Evolutionary conservation across 2,797 vertebrate genomes (phyloP).

Genomic region (Pipistrellus pygmaeus): DNA sequence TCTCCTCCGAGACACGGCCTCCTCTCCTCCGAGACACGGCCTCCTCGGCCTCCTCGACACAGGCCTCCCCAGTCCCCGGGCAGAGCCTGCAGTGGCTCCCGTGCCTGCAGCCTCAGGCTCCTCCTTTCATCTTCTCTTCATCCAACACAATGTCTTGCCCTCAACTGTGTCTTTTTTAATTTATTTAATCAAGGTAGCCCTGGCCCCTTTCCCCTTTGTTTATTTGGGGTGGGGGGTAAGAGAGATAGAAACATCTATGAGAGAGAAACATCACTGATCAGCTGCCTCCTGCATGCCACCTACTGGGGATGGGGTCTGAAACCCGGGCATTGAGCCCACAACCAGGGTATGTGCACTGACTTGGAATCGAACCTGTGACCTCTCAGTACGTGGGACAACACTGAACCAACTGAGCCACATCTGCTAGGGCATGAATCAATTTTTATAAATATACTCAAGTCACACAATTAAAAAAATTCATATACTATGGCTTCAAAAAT

Average conservation of each 20-base stretch:
- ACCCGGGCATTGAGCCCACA: no score
- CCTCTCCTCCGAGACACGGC: no score
- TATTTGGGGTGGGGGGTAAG: background rate
- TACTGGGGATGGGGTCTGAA: no score
- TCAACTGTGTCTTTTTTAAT: background rate
- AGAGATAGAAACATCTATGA: background rate
- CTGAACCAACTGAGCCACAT: background rate
- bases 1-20: no score
- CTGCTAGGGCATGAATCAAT: background rate
- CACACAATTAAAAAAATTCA: background rate
- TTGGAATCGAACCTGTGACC: background rate
- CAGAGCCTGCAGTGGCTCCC: background rate
- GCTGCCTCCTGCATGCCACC: background rate
- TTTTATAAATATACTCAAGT: constrained; percentile 23
- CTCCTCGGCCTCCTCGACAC: background rate
- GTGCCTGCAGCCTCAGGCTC: background rate
- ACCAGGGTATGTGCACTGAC: background rate
- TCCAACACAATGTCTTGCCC: background rate
- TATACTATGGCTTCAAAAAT: background rate
- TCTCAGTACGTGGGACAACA: background rate
- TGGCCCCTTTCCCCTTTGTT: background rate
- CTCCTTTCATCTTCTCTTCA: background rate
- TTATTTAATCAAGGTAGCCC: no score
- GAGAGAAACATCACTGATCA: background rate
- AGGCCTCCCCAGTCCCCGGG: background rate